phyloP scores from a whole-genome alignment of 2,113 vertebrate genomes.

The Leptobrachium leishanense region DNA sequence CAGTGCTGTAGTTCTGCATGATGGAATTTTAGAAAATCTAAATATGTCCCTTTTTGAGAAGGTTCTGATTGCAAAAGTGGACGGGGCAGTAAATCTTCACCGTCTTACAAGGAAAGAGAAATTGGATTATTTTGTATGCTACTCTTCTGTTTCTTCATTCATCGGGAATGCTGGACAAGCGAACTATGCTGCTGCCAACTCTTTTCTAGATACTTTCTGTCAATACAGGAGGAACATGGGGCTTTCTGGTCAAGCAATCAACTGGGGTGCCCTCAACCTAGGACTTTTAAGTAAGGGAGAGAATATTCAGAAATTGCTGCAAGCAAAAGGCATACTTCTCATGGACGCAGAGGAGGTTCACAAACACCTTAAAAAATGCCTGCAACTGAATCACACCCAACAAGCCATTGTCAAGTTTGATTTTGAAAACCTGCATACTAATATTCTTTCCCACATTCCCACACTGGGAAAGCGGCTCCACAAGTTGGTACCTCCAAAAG shows the following conservation, averaged over 20 bases:
- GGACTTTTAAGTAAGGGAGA: conserved; percentile 72
- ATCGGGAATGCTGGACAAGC: conserved; percentile 77
- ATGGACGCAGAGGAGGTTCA: conserved; percentile 73
- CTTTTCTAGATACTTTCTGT: too few relatives aligned
- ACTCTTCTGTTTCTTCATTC: conserved; percentile 63
- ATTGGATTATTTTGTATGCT: conserved; percentile 78
- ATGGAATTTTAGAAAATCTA: conserved; percentile 71
- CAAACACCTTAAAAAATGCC: conserved; percentile 38
- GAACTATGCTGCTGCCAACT: conserved; percentile 52
- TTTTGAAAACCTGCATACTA: conserved; percentile 50
- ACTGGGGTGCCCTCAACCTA: conserved; percentile 79
- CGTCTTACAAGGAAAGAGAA: conserved; percentile 67
- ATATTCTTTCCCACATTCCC: conserved; percentile 63
- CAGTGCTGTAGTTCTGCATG: conserved; percentile 67
- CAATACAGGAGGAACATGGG: too few relatives aligned
- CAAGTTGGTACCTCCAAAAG: conserved; percentile 56
- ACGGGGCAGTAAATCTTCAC: conserved; percentile 56
- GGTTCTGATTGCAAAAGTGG: conserved; percentile 80
- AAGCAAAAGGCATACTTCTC: conserved; percentile 65
- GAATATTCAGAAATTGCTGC: conserved; percentile 65
- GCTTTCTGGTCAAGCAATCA: too few relatives aligned
- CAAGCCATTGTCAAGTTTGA: too few relatives aligned
- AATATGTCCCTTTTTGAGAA: conserved; percentile 67
- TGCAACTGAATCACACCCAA: too few relatives aligned
- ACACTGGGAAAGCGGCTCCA: conserved; percentile 68